These are phyloP conservation scores for Corythaixoides concolor DNA, from an alignment of 2,113 vertebrate genomes.

Conservation along the genomic window DNA sequence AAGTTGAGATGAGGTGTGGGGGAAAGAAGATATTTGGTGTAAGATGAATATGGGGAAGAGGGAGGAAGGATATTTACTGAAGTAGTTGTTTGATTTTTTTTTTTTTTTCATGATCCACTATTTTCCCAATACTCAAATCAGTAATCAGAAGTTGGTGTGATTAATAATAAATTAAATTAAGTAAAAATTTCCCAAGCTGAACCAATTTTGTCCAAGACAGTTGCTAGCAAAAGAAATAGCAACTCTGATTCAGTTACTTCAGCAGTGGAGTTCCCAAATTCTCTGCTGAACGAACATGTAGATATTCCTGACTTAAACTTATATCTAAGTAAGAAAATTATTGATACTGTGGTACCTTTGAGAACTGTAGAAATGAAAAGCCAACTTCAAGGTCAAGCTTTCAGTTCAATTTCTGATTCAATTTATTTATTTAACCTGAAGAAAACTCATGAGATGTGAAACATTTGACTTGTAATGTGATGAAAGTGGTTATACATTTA, in stretches of 20 bases:
- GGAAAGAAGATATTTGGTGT: background rate
- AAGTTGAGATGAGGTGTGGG: background rate
- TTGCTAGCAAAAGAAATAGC: background rate
- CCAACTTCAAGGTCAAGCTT: background rate
- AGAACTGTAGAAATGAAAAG: background rate
- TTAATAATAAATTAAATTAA: background rate
- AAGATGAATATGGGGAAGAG: background rate
- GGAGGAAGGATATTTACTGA: background rate
- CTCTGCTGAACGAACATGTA: background rate
- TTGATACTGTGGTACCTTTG: background rate
- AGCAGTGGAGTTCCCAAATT: background rate
- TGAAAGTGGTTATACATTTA: background rate
- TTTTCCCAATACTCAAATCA: background rate
- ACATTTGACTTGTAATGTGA: background rate
- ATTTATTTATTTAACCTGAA: background rate
- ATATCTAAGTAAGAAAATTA: background rate
- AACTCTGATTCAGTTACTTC: background rate
- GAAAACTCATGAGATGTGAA: background rate
- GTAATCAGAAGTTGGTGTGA: background rate
- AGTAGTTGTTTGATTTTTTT: background rate
- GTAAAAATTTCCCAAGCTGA: background rate
- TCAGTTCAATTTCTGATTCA: background rate
- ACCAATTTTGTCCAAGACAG: background rate
- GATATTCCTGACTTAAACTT: background rate
- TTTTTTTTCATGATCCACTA: background rate